Evolutionary conservation across 2,888 invertebrate genomes (phyloP).

Genomic region (Amphipyra berbera): DNA sequence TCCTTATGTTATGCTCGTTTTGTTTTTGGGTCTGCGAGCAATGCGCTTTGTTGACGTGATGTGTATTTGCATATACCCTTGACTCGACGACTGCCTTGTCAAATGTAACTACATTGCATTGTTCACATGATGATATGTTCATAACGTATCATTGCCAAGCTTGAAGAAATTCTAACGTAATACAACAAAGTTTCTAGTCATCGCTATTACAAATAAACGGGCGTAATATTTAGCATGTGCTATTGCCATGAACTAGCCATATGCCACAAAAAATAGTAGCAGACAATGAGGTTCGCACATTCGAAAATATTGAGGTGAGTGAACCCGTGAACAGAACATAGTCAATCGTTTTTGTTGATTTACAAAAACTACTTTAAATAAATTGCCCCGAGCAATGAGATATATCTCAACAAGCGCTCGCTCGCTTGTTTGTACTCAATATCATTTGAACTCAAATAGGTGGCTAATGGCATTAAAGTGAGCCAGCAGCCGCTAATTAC

Average conservation of each 20-base stretch:
- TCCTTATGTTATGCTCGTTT: slow-evolving; percentile 70
- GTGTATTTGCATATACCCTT: slow-evolving; percentile 83
- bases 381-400: slow-evolving; percentile 75
- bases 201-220: slow-evolving; percentile 45
- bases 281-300: slow-evolving; percentile 88
- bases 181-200: slow-evolving; percentile 23
- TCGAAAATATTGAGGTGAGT: slow-evolving; percentile 84
- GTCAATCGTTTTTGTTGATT: slow-evolving; percentile 83
- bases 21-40: slow-evolving; percentile 72
- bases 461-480: slow-evolving; percentile 53
- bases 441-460: slow-evolving; percentile 56
- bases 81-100: slow-evolving; percentile 74
- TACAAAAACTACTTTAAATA: slow-evolving; percentile 81
- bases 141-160: slow-evolving; percentile 43
- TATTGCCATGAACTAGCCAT: slow-evolving; percentile 79
- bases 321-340: slow-evolving; percentile 79
- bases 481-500: slow-evolving; percentile 55
- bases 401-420: slow-evolving; percentile 61
- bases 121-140: slow-evolving; percentile 65
- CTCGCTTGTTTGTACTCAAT: slow-evolving; percentile 62
- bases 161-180: slow-evolving; percentile 31
- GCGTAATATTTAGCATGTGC: slow-evolving; percentile 69
- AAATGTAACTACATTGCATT: slow-evolving; percentile 75
- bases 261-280: slow-evolving; percentile 83
- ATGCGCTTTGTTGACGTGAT: slow-evolving; percentile 78